Evolutionary conservation across 1,140 invertebrate genomes (phyloP), one percentile per base, ranked within the genome.

Genomic region (Drosophila quadrilineata): DNA sequence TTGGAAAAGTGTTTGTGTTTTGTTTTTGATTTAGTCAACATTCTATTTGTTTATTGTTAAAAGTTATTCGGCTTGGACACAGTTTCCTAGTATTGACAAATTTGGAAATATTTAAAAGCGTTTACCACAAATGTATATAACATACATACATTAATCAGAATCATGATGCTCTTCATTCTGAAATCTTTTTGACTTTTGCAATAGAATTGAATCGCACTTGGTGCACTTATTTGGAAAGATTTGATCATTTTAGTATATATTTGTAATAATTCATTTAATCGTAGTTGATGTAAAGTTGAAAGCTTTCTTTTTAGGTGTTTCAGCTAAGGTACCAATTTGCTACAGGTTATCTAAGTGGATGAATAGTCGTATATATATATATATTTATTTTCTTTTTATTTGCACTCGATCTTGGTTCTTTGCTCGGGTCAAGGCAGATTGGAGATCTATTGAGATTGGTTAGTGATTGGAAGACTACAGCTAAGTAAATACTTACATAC

Each of bases 321-420:
- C 63, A 68, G 76, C 77, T 82, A 82, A 82, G 76, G 76, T 82
- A 82, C 77, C 82, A 72, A 84, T 82, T 82, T 76, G 48, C 77
- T 82, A 82, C 77, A 76, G 77, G 74, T 82, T 72, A 6, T 63
- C 66, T 53, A 56, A 56, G 79, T 79, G 60, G 56, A 62, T 53
- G 41, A 24, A n/a, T 49, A 48, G 14, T 16, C 17, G 17, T 60
- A n/a, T n/a, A n/a, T n/a, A n/a, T n/a, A n/a, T n/a, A n/a, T n/a
- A n/a, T n/a, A n/a, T n/a, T n/a, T n/a, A n/a, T n/a, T n/a, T n/a
- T n/a, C n/a, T n/a, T n/a, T n/a, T 54, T 12, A 5, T 43, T 58
- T 45, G 35, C 52, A 43, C 45, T 56, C 22, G 49, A 41, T 57
- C 35, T 58, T 46, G 54, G 54, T 59, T 65, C 54, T 36, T 31